Conservation (phyloP, 2,888 invertebrate genomes). For the Cheilosia grossa region DNA sequence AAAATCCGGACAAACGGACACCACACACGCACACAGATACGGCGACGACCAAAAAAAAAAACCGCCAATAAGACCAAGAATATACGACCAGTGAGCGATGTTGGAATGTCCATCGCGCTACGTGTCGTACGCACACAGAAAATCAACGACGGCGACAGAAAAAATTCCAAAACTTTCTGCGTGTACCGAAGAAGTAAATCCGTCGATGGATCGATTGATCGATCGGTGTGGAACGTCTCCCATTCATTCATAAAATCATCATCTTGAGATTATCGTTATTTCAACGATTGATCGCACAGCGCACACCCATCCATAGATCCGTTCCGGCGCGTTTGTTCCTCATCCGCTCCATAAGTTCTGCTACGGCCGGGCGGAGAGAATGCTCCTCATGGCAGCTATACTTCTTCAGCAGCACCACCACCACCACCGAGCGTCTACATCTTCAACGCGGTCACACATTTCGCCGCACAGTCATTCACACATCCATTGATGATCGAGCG, state of each 20-base stretch:
- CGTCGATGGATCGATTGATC: constrained; percentile 21
- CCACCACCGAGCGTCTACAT: constrained; percentile 6
- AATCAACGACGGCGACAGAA: constrained; percentile 38
- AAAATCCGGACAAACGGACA: constrained; percentile 68
- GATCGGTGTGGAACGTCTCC: constrained; percentile 43
- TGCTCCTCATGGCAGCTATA: constrained; percentile 1
- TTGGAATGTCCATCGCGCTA: constrained; percentile 54
- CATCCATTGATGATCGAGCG: constrained; percentile 67
- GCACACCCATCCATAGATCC: constrained; percentile 60
- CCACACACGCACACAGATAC: constrained; percentile 63
- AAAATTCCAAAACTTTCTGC: constrained; percentile 79
- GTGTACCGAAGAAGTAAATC: constrained; percentile 60
- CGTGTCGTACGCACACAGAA: constrained; percentile 28
- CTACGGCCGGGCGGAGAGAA: constrained; percentile 1
- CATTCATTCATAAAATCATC: constrained; percentile 73
- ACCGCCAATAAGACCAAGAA: constrained; percentile 28
- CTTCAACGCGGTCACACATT: constrained; percentile 33
- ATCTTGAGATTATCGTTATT: constrained; percentile 55
- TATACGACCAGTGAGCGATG: constrained; percentile 22
- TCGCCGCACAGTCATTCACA: constrained; percentile 53
- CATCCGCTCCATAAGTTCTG: constrained; percentile 75
- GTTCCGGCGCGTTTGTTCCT: constrained; percentile 60
- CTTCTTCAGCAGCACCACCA: constrained; percentile 12
- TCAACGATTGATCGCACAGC: constrained; percentile 57
- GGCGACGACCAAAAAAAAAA: constrained; percentile 25